Conservation (phyloP, 2,888 invertebrate genomes). For the Microctonus aethiopoides region DNA sequence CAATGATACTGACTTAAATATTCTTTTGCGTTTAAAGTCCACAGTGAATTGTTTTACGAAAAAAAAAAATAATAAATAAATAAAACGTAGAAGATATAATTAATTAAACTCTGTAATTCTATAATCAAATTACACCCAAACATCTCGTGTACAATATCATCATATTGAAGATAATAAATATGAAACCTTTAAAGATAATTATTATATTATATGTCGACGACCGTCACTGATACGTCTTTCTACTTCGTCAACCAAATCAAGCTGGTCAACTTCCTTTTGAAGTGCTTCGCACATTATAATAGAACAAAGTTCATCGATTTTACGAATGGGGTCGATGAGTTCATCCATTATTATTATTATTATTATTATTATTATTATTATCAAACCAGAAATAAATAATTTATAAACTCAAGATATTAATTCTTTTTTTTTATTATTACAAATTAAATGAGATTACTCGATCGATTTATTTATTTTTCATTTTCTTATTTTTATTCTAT, state of each 20-base stretch:
- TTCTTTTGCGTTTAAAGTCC: too few species aligned
- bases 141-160: slow-evolving; percentile 2
- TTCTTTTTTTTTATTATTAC: background rate
- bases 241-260: slow-evolving; percentile 16
- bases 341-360: background rate
- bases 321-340: slow-evolving; percentile 20
- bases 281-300: slow-evolving; percentile 10
- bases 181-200: slow-evolving; percentile 7
- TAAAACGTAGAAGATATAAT: too few species aligned
- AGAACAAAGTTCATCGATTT: slow-evolving; percentile 27
- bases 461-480: too few species aligned
- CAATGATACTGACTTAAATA: too few species aligned
- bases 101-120: background rate
- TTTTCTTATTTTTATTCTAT: background rate
- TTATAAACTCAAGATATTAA: background rate
- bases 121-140: background rate
- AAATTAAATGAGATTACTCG: background rate
- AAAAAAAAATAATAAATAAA: background rate
- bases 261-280: background rate
- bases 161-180: background rate
- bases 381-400: slow-evolving; percentile 1
- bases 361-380: background rate
- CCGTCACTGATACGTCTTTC: background rate
- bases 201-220: slow-evolving; percentile 17
- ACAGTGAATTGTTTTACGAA: too few species aligned